Evolutionary conservation across 2,113 vertebrate species (phyloP), one percentile per base, ranked within the genome.

Genomic region (Apteryx owenii): DNA sequence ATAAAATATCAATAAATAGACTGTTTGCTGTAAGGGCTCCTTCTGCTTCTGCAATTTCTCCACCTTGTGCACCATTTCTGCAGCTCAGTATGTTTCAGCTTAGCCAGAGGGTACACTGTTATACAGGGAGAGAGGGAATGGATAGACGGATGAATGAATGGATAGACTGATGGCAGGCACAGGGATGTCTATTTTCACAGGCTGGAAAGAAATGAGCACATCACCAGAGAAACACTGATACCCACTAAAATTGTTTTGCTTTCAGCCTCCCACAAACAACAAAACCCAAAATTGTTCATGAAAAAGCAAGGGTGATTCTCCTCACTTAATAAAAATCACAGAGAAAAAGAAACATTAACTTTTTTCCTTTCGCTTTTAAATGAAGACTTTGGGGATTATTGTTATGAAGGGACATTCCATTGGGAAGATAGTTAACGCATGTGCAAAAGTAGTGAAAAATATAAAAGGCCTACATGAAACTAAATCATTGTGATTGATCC

Each of bases 1-100:
- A 96, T 96, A 96, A 97, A 98, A 98, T 96, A 94, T 89, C 96
- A 88, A 91, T 97, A 97, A 97, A 83, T 94, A 66, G 87, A 83
- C 25, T 77, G 14, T 66, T 91, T 78, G 91, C 94, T 78, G 61
- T 22, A 89, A 81, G 72, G 80, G 71, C 82, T 97, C 89, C 88
- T 89, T 61, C 62, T 91, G 75, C 85, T 86, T 69, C 84, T 58
- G 80, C 81, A 80, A 38, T 65, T 90, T 65, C 82, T 82, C 60
- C 84, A 90, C 91, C 80, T 83, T 46, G 1, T 79, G 94, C 72
- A 70, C 2, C 26, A 56, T 53, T 75, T 87, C 86, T 87, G 86
- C 83, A 85, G 69, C 75, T 88, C 1, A 0, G 62, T 73, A 5
- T 21, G 40, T 14, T 38, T 46, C 23, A 12, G 82, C 3, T 1